These are phyloP conservation scores for Cephalopterus ornatus DNA, from an alignment of 2,113 vertebrate genomes.

Conservation along the genomic window DNA sequence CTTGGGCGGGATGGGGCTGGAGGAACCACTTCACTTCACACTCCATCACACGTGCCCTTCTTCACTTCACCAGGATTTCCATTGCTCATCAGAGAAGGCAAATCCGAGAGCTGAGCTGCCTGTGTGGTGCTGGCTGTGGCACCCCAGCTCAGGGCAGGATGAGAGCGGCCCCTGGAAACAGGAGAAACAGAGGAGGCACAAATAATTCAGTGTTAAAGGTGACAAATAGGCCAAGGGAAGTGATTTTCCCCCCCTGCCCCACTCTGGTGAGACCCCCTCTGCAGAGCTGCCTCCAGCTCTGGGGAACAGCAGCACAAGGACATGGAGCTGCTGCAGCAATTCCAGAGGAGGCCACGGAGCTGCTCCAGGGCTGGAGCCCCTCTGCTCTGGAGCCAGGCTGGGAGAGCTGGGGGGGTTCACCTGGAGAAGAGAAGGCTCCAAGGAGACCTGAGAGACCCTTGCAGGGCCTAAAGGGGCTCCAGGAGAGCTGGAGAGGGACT, in stretches of 20 bases:
- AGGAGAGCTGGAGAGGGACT: background rate
- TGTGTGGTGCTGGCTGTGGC: background rate
- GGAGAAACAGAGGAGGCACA: background rate
- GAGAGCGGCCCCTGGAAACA: background rate
- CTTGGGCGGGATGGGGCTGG: rapidly evolving
- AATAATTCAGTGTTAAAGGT: too few relatives aligned
- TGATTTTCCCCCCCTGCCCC: background rate
- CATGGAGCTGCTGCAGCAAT: background rate
- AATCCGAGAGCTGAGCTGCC: background rate
- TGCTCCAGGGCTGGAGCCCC: background rate
- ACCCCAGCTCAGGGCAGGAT: background rate
- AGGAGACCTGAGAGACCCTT: background rate
- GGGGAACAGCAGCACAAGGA: background rate
- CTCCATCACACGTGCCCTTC: background rate
- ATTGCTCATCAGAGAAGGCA: background rate
- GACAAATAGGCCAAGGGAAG: background rate
- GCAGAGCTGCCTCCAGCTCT: background rate
- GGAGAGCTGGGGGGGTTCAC: background rate
- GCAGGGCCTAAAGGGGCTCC: background rate
- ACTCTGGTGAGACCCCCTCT: background rate
- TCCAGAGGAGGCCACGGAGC: background rate
- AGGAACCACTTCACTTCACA: background rate
- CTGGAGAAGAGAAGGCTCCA: background rate
- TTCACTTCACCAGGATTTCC: background rate
- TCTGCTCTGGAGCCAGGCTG: background rate